Conservation (phyloP, 2,888 invertebrate species). For the Lobophora halterata region DNA sequence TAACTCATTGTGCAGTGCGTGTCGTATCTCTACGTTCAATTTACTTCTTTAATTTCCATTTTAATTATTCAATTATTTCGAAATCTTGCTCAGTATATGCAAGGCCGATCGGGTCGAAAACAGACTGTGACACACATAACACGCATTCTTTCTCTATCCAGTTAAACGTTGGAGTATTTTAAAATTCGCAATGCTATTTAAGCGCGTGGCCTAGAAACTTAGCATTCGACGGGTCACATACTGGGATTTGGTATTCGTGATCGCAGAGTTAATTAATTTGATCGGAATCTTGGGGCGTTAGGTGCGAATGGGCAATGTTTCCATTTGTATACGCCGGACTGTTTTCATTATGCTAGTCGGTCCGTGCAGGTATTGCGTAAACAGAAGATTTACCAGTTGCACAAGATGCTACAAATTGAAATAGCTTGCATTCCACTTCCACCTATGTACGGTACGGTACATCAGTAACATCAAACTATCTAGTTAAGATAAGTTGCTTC, state of each 20-base stretch:
- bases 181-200: conserved; percentile 58
- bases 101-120: conserved; percentile 34
- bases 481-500: too few species aligned
- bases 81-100: conserved; percentile 30
- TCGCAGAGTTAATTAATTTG: conserved; percentile 46
- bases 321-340: conserved; percentile 17
- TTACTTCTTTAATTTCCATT: conserved; percentile 26
- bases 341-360: conserved; percentile 27
- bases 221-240: conserved; percentile 43
- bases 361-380: conserved; percentile 25
- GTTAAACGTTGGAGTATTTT: conserved; percentile 39
- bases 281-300: conserved; percentile 33
- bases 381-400: conserved; percentile 21
- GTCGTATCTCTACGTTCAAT: conserved; percentile 30
- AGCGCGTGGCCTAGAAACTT: conserved; percentile 60
- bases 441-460: too few species aligned
- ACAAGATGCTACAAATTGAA: conserved; percentile 3
- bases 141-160: conserved; percentile 35
- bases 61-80: conserved; percentile 29
- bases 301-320: conserved; percentile 22
- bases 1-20: conserved; percentile 25
- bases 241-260: conserved; percentile 36
- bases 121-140: conserved; percentile 38
- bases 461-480: too few species aligned
- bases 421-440: not conserved